Conservation (phyloP, 2,797 vertebrate species). For the Champsocephalus esox region DNA sequence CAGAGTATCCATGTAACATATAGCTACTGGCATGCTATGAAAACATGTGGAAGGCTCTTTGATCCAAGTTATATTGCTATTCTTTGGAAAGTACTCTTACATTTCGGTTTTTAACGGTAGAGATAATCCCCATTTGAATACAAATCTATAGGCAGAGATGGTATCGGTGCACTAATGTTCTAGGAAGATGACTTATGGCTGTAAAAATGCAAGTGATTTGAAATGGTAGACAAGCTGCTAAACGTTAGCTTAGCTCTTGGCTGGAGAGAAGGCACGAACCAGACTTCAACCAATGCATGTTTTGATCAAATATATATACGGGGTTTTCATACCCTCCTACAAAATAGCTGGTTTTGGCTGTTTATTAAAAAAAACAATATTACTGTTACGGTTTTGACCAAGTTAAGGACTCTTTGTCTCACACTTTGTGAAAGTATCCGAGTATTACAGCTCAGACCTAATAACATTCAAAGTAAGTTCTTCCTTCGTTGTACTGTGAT, state of each 20-base stretch:
- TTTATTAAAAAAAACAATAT: not conserved
- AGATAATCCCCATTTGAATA: conserved; percentile 43
- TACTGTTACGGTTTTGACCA: not conserved
- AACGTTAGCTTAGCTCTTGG: conserved; percentile 17
- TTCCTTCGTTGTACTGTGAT: not conserved
- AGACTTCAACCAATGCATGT: not conserved
- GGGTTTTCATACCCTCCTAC: not conserved
- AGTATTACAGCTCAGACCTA: not conserved
- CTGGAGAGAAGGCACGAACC: conserved; percentile 3
- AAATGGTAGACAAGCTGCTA: conserved; percentile 32
- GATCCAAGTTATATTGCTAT: conserved; percentile 34
- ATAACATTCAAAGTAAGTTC: not conserved
- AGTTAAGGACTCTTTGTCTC: not conserved
- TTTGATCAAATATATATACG: not conserved
- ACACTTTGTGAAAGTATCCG: not conserved
- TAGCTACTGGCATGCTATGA: conserved; percentile 30
- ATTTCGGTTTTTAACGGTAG: conserved; percentile 22
- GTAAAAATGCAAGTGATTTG: conserved; percentile 24
- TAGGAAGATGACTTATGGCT: conserved; percentile 25
- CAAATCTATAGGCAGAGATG: conserved; percentile 41
- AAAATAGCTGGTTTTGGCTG: not conserved
- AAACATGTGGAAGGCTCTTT: conserved; percentile 32
- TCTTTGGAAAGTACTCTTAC: conserved; percentile 44
- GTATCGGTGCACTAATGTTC: conserved; percentile 18
- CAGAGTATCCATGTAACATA: conserved; percentile 5